A percentile compares a stretch with the other conserved stretches of the same genome.
These are phyloP conservation scores for Camelus dromedarius DNA, from an alignment of 2,113 vertebrate genomes.

Conservation along the genomic window DNA sequence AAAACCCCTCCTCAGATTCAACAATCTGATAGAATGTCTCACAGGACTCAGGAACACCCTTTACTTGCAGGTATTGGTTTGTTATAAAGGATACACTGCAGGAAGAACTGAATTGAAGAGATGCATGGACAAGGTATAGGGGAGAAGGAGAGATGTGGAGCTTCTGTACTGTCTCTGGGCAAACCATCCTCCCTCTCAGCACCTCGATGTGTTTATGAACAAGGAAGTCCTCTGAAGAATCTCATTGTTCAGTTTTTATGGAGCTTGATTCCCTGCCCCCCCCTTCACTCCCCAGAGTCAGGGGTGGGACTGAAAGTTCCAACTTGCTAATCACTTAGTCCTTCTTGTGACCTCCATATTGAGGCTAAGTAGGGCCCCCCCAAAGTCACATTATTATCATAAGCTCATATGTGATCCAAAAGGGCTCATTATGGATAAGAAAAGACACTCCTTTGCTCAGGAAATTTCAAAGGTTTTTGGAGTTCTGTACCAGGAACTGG, in stretches of 20 bases:
- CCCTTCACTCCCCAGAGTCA: not conserved
- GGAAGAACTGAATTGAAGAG: not conserved
- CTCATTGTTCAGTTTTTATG: not conserved
- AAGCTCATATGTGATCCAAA: not conserved
- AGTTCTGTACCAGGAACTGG: not conserved
- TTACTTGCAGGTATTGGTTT: not conserved
- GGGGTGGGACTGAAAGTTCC: not conserved
- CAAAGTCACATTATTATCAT: not conserved
- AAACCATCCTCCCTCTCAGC: fast-evolving
- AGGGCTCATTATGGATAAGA: not conserved
- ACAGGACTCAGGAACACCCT: not conserved
- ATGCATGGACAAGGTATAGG: not conserved
- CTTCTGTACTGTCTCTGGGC: not conserved
- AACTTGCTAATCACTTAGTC: not conserved
- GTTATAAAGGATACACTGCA: not conserved
- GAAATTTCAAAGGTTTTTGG: not conserved
- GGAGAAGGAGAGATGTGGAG: not conserved
- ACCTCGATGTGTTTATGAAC: not conserved
- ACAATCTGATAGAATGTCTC: not conserved
- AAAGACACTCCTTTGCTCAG: not conserved
- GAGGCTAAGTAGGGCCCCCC: not conserved
- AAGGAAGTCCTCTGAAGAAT: not conserved
- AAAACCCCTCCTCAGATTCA: not conserved
- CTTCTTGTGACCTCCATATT: not conserved
- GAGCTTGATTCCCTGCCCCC: not conserved